Base-by-base conservation (phyloP, 2,888 invertebrate genomes). In the Catocala sponsa region DNA sequence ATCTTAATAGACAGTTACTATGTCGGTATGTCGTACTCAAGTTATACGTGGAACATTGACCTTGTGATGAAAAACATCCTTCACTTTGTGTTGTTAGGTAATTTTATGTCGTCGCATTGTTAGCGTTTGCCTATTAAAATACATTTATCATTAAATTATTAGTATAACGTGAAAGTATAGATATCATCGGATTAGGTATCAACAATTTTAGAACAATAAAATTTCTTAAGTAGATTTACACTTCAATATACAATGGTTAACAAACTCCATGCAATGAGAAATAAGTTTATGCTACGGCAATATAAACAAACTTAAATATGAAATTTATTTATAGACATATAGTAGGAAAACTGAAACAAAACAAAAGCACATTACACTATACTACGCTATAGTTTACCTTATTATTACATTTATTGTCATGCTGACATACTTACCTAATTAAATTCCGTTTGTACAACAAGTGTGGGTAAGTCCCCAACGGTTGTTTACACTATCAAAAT, bases 1-100 rank as follows among this genome's bases (percentile, higher is more conserved):
- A 64, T 71, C 70, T 71, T 52, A 63, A 57, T 71, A 48, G 49
- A 69, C 72, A 78, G 73, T 76, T 76, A 76, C 76, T 65, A 79
- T 63, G 74, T 68, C 72, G 68, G 75, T 65, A 79, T 63, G 74
- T 68, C 72, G 68, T 68, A 66, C 53, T 64, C 65, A 68, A 59
- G 64, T 62, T 61, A 54, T 55, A 70, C 71, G 70, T 56, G 44
- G 56, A 65, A 72, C 68, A 69, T 76, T 76, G 72, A 72, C 72
- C 69, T 68, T 66, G 69, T 70, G 64, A 69, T 69, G 73, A 59
- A 63, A 65, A 58, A 61, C 49, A 68, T 70, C 79, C 80, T 79
- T 82, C 73, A 81, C 72, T 74, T 77, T 75, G 59, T 59, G 41
- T 63, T 72, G 54, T 65, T 68, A 74, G 65, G 54, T 68, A 66